Evolutionary conservation across 2,113 vertebrate species (phyloP).

Genomic region (Podarcis raffonei): DNA sequence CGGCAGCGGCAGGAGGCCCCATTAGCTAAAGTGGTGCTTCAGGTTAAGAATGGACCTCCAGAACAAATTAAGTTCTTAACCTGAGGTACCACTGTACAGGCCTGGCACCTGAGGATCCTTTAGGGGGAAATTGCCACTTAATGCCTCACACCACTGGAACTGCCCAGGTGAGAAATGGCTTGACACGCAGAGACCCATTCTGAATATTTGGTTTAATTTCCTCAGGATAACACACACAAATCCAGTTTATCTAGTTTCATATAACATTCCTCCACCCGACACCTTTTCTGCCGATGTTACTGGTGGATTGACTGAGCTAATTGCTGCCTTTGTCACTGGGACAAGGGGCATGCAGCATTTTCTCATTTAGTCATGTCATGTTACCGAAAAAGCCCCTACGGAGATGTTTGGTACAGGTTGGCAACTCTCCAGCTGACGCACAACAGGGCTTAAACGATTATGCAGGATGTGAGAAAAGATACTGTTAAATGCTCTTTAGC

Average conservation of each 20-base stretch:
- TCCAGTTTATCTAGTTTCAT: background rate
- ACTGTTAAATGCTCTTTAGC: background rate
- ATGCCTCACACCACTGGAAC: background rate
- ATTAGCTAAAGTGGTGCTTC: too few relatives aligned
- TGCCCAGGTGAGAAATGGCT: background rate
- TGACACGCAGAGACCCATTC: background rate
- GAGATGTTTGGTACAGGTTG: background rate
- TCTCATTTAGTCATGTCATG: background rate
- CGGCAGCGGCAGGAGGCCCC: too few relatives aligned
- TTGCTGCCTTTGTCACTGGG: background rate
- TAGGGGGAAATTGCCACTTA: background rate
- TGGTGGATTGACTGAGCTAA: slow-evolving; percentile 5
- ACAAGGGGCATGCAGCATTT: background rate
- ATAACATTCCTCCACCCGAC: background rate
- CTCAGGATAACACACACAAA: too few relatives aligned
- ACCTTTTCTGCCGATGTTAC: background rate
- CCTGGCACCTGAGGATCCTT: background rate
- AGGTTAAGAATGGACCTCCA: too few relatives aligned
- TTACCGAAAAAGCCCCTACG: background rate
- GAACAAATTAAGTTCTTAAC: too few relatives aligned
- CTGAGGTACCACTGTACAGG: too few relatives aligned
- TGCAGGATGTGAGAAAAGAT: accelerated
- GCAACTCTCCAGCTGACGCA: background rate
- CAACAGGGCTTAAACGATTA: background rate
- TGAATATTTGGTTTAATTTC: too few relatives aligned